These are phyloP conservation scores for Pimephales promelas DNA, from an alignment of 2,113 vertebrate species.

Conservation along the genomic window DNA sequence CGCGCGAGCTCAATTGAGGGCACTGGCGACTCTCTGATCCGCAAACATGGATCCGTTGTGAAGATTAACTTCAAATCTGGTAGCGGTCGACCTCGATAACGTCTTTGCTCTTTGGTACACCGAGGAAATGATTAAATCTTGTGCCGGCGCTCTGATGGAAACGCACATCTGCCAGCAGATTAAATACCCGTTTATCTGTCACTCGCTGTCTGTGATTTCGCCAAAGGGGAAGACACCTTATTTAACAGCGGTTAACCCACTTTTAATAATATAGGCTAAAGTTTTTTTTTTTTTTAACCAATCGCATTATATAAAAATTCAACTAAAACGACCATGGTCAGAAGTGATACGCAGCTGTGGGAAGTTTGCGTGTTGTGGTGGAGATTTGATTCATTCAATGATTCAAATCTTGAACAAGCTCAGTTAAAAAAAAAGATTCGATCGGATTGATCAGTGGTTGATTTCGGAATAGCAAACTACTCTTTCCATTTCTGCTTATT, in stretches of 20 bases:
- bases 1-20: slow-evolving; percentile 66
- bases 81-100: slow-evolving; percentile 74
- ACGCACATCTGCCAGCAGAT: slow-evolving; percentile 70
- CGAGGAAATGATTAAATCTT: slow-evolving; percentile 75
- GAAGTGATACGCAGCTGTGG: background rate
- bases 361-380: background rate
- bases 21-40: slow-evolving; percentile 72
- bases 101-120: slow-evolving; percentile 76
- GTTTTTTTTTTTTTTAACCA: background rate
- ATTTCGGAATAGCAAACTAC: background rate
- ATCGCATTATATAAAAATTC: background rate
- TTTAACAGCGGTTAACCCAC: slow-evolving; percentile 41
- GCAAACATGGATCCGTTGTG: slow-evolving; percentile 74
- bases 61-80: slow-evolving; percentile 81
- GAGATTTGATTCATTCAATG: background rate
- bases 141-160: slow-evolving; percentile 67
- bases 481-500: background rate
- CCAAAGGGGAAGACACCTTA: slow-evolving; percentile 54
- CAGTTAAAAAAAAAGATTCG: background rate
- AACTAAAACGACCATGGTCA: background rate
- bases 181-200: slow-evolving; percentile 70
- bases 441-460: background rate
- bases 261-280: background rate
- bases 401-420: background rate
- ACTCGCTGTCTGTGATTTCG: slow-evolving; percentile 56